Evolutionary conservation across 2,113 vertebrate species (phyloP).

Genomic region (Hoplias malabaricus): DNA sequence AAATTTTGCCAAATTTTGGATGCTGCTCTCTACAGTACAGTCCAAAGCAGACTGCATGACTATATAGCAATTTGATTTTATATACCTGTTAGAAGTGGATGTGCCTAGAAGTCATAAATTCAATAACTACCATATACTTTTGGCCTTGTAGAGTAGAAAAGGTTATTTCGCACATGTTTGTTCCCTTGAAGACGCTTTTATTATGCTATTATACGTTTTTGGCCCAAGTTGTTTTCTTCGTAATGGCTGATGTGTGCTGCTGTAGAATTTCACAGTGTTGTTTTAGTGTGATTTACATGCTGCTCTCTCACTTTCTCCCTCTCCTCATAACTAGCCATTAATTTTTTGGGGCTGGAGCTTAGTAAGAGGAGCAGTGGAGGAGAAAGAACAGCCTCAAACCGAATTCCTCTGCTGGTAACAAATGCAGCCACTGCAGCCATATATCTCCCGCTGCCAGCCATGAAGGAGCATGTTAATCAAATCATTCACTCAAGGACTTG

Average conservation of each 20-base stretch:
- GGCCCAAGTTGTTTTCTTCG: slow-evolving; percentile 6
- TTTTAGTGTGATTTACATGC: slow-evolving; percentile 44
- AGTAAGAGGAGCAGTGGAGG: slow-evolving; percentile 11
- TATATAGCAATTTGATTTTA: too few relatives aligned
- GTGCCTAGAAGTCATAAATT: too few relatives aligned
- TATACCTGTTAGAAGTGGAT: too few relatives aligned
- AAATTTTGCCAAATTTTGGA: too few relatives aligned
- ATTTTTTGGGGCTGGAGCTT: slow-evolving; percentile 27
- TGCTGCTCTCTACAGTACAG: too few relatives aligned
- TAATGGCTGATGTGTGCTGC: slow-evolving; percentile 42
- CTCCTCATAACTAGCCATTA: slow-evolving; percentile 42
- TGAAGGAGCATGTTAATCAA: slow-evolving; percentile 48
- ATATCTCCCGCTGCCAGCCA: slow-evolving; percentile 25
- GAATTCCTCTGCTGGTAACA: slow-evolving; percentile 15
- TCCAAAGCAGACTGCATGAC: too few relatives aligned
- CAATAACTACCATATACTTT: too few relatives aligned
- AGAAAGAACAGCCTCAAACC: slow-evolving; percentile 17
- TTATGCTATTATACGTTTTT: background rate
- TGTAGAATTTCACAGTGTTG: slow-evolving; percentile 16
- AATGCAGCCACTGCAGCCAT: slow-evolving; percentile 16
- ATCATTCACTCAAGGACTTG: slow-evolving; percentile 37
- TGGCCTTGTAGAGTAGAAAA: too few relatives aligned
- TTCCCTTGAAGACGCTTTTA: background rate
- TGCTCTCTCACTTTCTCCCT: slow-evolving; percentile 30
- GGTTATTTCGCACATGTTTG: too few relatives aligned